phyloP scores from a whole-genome alignment of 2,888 invertebrate genomes.

The Eumacrocentrus americanus region DNA sequence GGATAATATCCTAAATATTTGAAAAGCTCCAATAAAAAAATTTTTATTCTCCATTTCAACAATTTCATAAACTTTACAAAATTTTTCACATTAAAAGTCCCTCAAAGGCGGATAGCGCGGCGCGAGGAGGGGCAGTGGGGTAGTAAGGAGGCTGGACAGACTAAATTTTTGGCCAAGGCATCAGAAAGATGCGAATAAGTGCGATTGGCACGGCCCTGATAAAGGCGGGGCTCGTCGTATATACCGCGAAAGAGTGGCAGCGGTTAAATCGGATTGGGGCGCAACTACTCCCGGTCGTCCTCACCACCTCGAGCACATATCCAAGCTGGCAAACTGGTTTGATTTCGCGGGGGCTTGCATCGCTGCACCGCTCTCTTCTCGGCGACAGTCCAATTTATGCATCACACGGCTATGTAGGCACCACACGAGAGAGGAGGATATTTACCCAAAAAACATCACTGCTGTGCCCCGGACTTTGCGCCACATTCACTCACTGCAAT shows the following conservation, averaged over 20 bases:
- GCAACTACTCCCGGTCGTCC: slow-evolving; percentile 40
- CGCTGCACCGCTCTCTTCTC: slow-evolving; percentile 56
- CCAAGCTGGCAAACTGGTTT: slow-evolving; percentile 56
- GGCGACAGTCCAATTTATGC: slow-evolving; percentile 62
- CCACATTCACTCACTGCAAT: slow-evolving; percentile 29
- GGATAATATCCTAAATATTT: no score
- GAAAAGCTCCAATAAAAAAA: no score
- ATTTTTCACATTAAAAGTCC: background rate
- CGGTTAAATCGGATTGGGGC: slow-evolving; percentile 56
- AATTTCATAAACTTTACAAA: background rate
- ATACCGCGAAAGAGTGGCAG: slow-evolving; percentile 25
- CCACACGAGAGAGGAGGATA: slow-evolving; percentile 49
- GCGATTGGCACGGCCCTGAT: slow-evolving; percentile 36
- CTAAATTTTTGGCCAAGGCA: slow-evolving; percentile 21
- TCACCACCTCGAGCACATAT: slow-evolving; percentile 31
- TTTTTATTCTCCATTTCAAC: no score
- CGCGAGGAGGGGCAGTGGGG: slow-evolving; percentile 1
- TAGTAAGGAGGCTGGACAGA: slow-evolving; percentile 15
- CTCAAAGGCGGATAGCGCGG: no score
- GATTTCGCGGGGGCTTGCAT: slow-evolving; percentile 60
- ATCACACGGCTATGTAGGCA: slow-evolving; percentile 63
- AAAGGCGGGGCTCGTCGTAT: slow-evolving; percentile 37
- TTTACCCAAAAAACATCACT: slow-evolving; percentile 37
- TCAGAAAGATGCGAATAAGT: slow-evolving; percentile 23
- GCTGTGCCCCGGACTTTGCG: slow-evolving; percentile 37